Conservation (phyloP, 1,140 invertebrate genomes). For the Agraylea sexmaculata region DNA sequence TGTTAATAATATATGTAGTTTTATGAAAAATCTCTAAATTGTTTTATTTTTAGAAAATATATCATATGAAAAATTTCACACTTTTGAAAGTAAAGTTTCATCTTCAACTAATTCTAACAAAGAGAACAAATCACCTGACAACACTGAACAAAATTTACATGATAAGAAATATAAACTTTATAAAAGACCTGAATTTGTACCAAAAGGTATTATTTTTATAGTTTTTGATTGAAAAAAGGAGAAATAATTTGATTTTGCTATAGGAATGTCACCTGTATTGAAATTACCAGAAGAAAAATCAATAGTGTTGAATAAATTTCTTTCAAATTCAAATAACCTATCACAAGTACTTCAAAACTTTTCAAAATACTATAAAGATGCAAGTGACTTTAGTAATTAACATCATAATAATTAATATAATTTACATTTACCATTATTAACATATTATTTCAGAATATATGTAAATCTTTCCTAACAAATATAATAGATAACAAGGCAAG, state of each 20-base stretch:
- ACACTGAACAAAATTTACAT: no score
- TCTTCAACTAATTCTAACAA: conserved; percentile 19
- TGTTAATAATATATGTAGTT: conserved; percentile 26
- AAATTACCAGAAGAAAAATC: conserved; percentile 22
- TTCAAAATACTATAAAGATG: conserved; percentile 3
- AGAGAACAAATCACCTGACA: conserved; percentile 13
- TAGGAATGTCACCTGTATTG: conserved; percentile 28
- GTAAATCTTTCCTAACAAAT: not conserved
- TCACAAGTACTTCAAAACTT: not conserved
- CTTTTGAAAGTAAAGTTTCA: conserved; percentile 10
- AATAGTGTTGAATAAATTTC: conserved; percentile 19
- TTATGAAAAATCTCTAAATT: not conserved
- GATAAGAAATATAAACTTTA: conserved; percentile 21
- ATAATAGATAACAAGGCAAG: conserved; percentile 1
- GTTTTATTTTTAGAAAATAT: conserved; percentile 6
- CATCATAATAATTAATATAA: not conserved
- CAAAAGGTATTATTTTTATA: conserved; percentile 24
- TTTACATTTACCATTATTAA: not conserved
- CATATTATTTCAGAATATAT: not conserved
- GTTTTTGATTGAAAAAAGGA: no score
- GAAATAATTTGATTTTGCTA: not conserved
- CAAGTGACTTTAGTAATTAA: not conserved
- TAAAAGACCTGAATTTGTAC: conserved; percentile 27
- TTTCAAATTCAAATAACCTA: not conserved
- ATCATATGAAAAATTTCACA: conserved; percentile 5